phyloP scores from a whole-genome alignment of 2,113 vertebrate genomes.

The Megaleporinus macrocephalus region DNA sequence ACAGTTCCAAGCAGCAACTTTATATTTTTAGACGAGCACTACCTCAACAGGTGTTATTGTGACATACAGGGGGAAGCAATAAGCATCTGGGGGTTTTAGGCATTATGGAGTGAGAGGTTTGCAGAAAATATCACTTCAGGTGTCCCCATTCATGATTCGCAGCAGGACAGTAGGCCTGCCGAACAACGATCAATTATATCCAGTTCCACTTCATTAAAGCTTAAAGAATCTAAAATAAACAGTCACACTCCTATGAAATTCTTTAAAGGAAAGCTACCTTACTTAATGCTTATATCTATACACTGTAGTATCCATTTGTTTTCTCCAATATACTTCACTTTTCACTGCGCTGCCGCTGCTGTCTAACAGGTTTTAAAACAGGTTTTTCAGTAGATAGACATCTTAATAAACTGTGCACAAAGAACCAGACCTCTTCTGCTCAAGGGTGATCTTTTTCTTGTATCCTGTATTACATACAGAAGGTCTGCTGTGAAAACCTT shows the following conservation, averaged over 20 bases:
- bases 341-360: not conserved
- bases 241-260: not conserved
- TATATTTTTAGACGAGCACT: slow-evolving; percentile 44
- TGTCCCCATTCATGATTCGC: slow-evolving; percentile 16
- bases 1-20: slow-evolving; percentile 22
- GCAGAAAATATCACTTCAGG: slow-evolving; percentile 31
- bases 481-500: not conserved
- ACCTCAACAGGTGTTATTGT: slow-evolving; percentile 4
- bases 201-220: not conserved
- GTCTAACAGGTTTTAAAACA: slow-evolving; percentile 27
- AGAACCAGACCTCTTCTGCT: not conserved
- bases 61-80: slow-evolving; percentile 4
- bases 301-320: not conserved
- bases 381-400: not conserved
- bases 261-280: not conserved
- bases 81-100: not conserved
- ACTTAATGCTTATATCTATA: not conserved
- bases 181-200: not conserved
- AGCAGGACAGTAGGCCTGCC: not conserved
- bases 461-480: not conserved
- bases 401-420: not conserved
- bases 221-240: not conserved
- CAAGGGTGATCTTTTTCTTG: not conserved
- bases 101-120: slow-evolving; percentile 9
- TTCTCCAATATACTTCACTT: not conserved